Percentiles rank a stretch among this genome's conserved stretches.
Conservation (phyloP, 2,888 invertebrate genomes). For the Agrochola lychnidis region DNA sequence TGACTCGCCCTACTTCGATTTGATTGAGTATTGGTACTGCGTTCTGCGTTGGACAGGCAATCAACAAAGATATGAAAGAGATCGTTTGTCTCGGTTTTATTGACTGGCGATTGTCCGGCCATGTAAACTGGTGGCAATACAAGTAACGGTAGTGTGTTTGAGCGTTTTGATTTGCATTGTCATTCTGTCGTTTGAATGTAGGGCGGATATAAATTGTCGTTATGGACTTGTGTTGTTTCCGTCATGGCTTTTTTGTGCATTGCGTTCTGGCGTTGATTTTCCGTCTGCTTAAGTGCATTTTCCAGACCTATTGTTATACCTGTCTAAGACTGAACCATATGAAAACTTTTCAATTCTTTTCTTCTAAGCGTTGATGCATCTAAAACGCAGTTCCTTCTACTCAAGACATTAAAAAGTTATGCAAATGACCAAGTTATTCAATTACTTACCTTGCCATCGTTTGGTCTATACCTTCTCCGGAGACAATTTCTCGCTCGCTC, state of each 20-base stretch:
- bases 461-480: conserved; percentile 29
- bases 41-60: conserved; percentile 74
- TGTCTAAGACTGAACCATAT: background rate
- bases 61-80: conserved; percentile 75
- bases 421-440: conserved; percentile 53
- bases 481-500: conserved; percentile 67
- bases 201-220: conserved; percentile 9
- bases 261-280: background rate
- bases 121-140: conserved; percentile 65
- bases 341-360: background rate
- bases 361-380: background rate
- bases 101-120: conserved; percentile 74
- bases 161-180: conserved; percentile 63
- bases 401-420: conserved; percentile 21
- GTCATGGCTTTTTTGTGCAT: background rate
- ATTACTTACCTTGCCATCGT: conserved; percentile 41
- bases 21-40: conserved; percentile 72
- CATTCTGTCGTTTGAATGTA: conserved; percentile 45
- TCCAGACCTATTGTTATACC: background rate
- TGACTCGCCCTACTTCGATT: conserved; percentile 73
- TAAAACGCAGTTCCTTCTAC: background rate
- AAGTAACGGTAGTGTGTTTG: conserved; percentile 70
- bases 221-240: conserved; percentile 1
- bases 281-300: background rate
- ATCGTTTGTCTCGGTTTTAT: conserved; percentile 81